Percentiles rank a stretch among this genome's conserved stretches.
Evolutionary conservation across 92 coral and sea anemone genomes (phyloP).

Genomic region (Plumapathes pennacea): DNA sequence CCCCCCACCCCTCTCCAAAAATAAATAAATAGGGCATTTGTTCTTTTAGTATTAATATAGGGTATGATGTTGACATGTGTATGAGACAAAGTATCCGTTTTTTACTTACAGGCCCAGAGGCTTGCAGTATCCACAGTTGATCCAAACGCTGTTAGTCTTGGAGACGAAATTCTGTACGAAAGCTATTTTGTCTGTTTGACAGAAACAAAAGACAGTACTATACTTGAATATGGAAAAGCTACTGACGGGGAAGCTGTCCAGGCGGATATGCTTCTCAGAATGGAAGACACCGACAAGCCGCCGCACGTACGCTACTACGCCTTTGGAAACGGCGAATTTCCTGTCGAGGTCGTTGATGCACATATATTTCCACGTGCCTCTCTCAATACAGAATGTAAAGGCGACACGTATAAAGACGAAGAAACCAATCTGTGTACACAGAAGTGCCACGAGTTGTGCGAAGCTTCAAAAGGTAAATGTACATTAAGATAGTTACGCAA

Average conservation of each 20-base stretch:
- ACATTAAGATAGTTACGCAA: no score
- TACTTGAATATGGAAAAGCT: conserved; percentile 21
- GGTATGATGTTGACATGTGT: no score
- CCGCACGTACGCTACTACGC: conserved; percentile 11
- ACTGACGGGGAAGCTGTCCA: conserved; percentile 1
- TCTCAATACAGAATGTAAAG: conserved; percentile 15
- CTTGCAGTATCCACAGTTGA: background rate
- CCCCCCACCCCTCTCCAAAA: no score
- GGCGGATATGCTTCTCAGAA: conserved; percentile 1
- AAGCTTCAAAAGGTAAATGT: conserved; percentile 28
- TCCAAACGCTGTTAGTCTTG: conserved; percentile 10
- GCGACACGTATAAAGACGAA: conserved; percentile 14
- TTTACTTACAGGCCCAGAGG: no score
- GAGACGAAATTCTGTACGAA: conserved; percentile 9
- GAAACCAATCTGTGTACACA: conserved; percentile 8
- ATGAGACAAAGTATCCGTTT: no score
- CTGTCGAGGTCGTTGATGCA: conserved; percentile 12
- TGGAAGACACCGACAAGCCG: conserved; percentile 2
- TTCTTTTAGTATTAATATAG: no score
- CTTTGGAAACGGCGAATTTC: conserved; percentile 39
- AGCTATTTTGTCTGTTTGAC: conserved; percentile 16
- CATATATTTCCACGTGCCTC: conserved; percentile 11
- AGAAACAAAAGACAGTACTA: background rate
- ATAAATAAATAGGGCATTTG: no score
- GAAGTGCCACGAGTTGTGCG: conserved; percentile 27